A percentile compares a stretch with the other conserved stretches of the same genome.
Evolutionary conservation across 2,113 vertebrate genomes (phyloP).

Genomic region (Cheilinus undulatus): DNA sequence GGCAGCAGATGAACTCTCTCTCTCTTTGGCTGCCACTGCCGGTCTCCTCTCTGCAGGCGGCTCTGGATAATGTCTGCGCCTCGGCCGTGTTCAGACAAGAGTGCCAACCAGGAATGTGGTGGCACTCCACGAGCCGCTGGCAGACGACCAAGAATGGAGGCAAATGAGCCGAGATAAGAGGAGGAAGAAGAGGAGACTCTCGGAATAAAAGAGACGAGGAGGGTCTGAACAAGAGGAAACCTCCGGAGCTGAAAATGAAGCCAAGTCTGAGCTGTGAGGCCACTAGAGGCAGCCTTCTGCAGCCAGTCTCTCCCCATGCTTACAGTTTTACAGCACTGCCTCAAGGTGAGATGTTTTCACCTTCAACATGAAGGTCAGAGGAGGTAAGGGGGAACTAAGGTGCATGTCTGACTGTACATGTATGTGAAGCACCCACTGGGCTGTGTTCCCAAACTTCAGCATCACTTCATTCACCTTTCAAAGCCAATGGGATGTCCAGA

Average conservation of each 20-base stretch:
- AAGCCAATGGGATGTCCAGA: too few species aligned
- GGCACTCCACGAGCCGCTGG: constrained; percentile 38
- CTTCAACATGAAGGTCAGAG: too few species aligned
- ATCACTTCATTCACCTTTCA: too few species aligned
- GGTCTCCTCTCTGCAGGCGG: constrained; percentile 51
- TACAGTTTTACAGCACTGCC: too few species aligned
- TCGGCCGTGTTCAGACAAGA: constrained; percentile 43
- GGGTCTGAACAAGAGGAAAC: background rate
- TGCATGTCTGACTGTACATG: too few species aligned
- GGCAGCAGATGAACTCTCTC: constrained; percentile 63
- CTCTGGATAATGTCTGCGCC: constrained; percentile 45
- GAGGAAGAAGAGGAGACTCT: constrained; percentile 1
- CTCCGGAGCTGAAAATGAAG: background rate
- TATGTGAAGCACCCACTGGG: too few species aligned
- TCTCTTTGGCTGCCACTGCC: constrained; percentile 51
- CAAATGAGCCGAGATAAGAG: constrained; percentile 32
- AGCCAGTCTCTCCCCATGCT: too few species aligned
- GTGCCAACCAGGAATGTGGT: constrained; percentile 64
- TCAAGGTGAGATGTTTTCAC: too few species aligned
- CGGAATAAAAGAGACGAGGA: constrained; percentile 2
- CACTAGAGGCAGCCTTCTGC: background rate
- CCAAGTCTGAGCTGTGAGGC: background rate
- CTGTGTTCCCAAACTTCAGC: too few species aligned
- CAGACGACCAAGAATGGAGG: constrained; percentile 16
- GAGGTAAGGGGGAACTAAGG: too few species aligned